phyloP scores from a whole-genome alignment of 2,888 invertebrate species.

The Limnephilus marmoratus region DNA sequence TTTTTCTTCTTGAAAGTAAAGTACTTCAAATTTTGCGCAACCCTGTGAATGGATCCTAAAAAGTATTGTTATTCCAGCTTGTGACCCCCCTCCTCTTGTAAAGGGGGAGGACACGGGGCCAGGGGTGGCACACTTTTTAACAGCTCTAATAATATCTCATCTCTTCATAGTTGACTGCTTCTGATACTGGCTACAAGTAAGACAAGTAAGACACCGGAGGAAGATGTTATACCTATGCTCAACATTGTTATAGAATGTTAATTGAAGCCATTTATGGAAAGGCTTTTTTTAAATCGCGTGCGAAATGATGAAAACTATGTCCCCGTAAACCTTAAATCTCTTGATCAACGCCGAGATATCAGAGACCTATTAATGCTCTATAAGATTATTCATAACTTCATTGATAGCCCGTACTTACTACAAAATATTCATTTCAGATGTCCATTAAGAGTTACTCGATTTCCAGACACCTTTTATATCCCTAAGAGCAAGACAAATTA shows the following conservation, averaged over 20 bases:
- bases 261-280: not conserved
- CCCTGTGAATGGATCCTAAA: not conserved
- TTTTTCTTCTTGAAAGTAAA: not conserved
- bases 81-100: not conserved
- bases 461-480: no score
- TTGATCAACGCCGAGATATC: no score
- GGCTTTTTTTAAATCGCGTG: not conserved
- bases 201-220: not conserved
- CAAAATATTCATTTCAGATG: no score
- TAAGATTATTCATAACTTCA: no score
- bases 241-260: not conserved
- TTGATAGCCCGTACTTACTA: no score
- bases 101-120: not conserved
- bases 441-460: no score
- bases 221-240: not conserved
- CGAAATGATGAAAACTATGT: no score
- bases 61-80: not conserved
- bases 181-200: not conserved
- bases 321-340: no score
- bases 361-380: no score
- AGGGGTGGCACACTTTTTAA: slow-evolving; percentile 28
- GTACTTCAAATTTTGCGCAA: not conserved
- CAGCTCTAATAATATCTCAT: slow-evolving; percentile 44
- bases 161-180: slow-evolving; percentile 25
- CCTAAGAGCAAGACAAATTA: no score